These are phyloP conservation scores for Corvus hawaiiensis DNA, from an alignment of 2,113 vertebrate genomes.

Conservation along the genomic window DNA sequence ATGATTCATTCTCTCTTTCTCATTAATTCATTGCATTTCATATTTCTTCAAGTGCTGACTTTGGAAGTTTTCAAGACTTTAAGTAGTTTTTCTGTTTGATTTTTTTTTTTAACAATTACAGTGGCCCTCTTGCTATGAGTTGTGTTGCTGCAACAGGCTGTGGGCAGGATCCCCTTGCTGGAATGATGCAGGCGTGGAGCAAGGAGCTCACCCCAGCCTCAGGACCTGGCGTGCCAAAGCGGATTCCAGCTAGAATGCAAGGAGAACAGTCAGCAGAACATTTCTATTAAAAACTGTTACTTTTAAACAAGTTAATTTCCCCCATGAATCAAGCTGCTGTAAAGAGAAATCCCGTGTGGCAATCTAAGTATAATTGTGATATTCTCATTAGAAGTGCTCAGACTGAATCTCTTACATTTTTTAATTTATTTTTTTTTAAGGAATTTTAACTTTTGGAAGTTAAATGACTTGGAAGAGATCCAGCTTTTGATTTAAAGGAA, in stretches of 20 bases:
- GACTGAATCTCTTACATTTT: background rate
- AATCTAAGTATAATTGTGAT: background rate
- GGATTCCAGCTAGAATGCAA: background rate
- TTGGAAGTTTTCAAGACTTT: background rate
- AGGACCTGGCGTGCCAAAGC: background rate
- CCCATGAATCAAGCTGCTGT: background rate
- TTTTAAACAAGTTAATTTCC: constrained; percentile 50
- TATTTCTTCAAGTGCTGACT: constrained; percentile 21
- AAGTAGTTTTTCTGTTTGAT: background rate
- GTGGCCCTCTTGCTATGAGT: background rate
- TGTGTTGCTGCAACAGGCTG: background rate
- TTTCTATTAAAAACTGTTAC: constrained; percentile 10
- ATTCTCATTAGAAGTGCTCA: background rate
- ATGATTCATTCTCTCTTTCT: constrained; percentile 31
- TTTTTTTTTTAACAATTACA: background rate
- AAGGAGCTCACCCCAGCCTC: background rate
- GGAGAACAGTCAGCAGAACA: constrained; percentile 11
- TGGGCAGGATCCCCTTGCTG: background rate
- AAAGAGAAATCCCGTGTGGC: background rate
- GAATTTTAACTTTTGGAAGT: background rate
- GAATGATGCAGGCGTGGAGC: accelerated
- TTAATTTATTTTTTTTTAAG: background rate
- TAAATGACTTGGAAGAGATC: background rate
- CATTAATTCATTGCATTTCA: constrained; percentile 33
- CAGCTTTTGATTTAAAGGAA: constrained; percentile 9